Percentiles rank a stretch among this genome's conserved stretches.
These are phyloP conservation scores for Incurvaria masculella DNA, from an alignment of 2,888 invertebrate species.

Conservation along the genomic window DNA sequence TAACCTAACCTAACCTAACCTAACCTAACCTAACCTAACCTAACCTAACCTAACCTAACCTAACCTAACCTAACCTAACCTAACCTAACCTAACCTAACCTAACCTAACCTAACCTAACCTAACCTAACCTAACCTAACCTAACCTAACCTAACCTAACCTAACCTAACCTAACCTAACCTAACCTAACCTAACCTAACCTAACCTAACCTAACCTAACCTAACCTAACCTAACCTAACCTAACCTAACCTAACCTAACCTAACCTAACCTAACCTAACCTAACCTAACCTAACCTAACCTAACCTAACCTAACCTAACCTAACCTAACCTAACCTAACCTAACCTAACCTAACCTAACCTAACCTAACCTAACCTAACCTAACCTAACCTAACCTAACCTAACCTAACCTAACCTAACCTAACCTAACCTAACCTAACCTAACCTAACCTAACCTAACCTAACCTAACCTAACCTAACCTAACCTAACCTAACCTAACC, in stretches of 20 bases:
- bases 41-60: conserved; percentile 3
- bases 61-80: not conserved
- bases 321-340: conserved; percentile 4
- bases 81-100: not conserved
- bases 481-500: conserved; percentile 4
- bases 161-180: conserved; percentile 8
- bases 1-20: conserved; percentile 3
- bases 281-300: conserved; percentile 4
- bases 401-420: conserved; percentile 3
- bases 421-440: conserved; percentile 4
- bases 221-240: conserved; percentile 8
- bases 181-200: conserved; percentile 8
- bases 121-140: conserved; percentile 7
- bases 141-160: conserved; percentile 8
- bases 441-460: conserved; percentile 4
- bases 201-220: conserved; percentile 8
- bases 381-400: conserved; percentile 6
- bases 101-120: conserved; percentile 1
- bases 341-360: conserved; percentile 8
- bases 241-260: conserved; percentile 7
- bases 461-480: conserved; percentile 4
- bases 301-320: conserved; percentile 4
- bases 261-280: too few relatives aligned
- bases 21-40: conserved; percentile 3
- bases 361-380: conserved; percentile 7